Evolutionary conservation across 2,113 vertebrate genomes (phyloP), one percentile per base, ranked within the genome.

Genomic region (Sterrhoptilus dennistouni): DNA sequence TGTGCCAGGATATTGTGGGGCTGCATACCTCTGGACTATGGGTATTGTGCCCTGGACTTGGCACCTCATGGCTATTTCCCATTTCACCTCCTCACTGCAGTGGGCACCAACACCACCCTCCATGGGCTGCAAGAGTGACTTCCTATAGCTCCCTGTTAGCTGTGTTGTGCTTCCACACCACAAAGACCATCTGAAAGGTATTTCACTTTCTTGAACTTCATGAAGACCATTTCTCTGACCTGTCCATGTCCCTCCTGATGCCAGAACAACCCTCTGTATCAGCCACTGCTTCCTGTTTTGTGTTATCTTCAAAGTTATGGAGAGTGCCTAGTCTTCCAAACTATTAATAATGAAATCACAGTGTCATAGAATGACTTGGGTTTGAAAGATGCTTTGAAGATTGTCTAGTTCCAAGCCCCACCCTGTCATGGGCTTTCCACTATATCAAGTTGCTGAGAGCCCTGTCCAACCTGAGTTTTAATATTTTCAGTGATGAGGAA

Each of bases 1-100:
- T n/a, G 20, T 74, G 19, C 12, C n/a, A 1, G 1, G 3, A 2
- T 20, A 3, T 28, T 65, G 50, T 5, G 14, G 4, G 7, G 56
- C 44, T 76, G 40, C 40, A 70, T 15, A 60, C 18, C 12, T 14
- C 45, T 44, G 44, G 54, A 25, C n/a, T 28, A 20, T 15, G 17
- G 10, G 3, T 3, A 1, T 6, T 23, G 27, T 38, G 13, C 18
- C 42, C 17, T 47, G n/a, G 17, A 47, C 47, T 65, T 70, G 40
- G 15, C 45, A 50, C 8, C 6, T 6, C 28, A 44, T 28, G 56
- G 52, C 8, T 54, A 5, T 25, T 70, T 81, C 24, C 21, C 13
- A 5, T 60, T 81, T 74, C 17, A 59, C 31, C 18, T 83, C 12
- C 18, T 22, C 25, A 11, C n/a, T 56, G 17, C 0, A 0, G 31